These are phyloP conservation scores for Addax nasomaculatus DNA, from an alignment of 2,113 vertebrate genomes.

Conservation along the genomic window DNA sequence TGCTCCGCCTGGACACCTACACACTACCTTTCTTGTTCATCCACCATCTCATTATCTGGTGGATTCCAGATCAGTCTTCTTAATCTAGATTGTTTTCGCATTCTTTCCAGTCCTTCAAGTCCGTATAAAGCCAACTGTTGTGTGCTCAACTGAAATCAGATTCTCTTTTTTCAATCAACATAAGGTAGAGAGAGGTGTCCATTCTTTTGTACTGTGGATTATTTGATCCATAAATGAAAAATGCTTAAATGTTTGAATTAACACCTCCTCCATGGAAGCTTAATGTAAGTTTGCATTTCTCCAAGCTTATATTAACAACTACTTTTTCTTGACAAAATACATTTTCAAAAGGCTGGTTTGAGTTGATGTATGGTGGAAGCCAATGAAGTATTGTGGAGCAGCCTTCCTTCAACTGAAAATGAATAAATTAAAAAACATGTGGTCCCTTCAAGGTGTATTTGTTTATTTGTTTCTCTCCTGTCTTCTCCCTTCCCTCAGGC, in stretches of 20 bases:
- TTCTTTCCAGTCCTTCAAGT: not conserved
- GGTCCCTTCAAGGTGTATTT: not conserved
- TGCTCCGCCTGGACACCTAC: not conserved
- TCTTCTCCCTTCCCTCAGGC: not conserved
- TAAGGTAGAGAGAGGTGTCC: not conserved
- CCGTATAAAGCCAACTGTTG: not conserved
- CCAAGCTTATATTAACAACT: not conserved
- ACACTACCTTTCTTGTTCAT: no score
- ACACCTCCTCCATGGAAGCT: not conserved
- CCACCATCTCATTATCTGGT: not conserved
- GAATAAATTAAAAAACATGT: not conserved
- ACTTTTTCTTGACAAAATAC: not conserved
- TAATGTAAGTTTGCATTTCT: not conserved
- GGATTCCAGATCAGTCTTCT: not conserved
- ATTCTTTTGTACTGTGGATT: not conserved
- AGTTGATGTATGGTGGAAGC: not conserved
- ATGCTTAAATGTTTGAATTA: not conserved
- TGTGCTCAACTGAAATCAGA: not conserved
- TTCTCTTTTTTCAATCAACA: not conserved
- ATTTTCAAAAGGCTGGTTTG: not conserved
- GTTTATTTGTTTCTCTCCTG: not conserved
- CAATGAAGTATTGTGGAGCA: not conserved
- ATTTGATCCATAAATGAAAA: not conserved
- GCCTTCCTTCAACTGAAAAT: not conserved
- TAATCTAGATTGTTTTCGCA: not conserved